Evolutionary conservation across 2,113 vertebrate genomes (phyloP), one percentile per base, ranked within the genome.

Genomic region (Salvelinus namaycush): DNA sequence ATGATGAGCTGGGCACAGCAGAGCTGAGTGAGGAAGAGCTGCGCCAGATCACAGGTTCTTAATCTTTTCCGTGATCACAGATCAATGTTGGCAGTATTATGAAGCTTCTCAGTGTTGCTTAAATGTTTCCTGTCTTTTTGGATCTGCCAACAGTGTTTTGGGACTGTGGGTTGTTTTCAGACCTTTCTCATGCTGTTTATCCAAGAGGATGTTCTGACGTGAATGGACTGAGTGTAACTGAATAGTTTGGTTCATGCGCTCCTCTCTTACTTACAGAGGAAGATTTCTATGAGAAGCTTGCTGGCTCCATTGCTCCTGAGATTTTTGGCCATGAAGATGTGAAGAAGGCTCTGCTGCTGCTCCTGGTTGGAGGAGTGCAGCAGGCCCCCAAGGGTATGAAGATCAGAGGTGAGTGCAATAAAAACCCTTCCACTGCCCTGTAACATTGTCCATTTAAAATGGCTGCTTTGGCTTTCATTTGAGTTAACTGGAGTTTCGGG

Each of bases 301-400:
- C 97, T 0, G 92, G 95, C 0, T 98, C 97, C 0, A 98, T 98
- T 0, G 97, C 96, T 0, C 97, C 97, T 0, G 97, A 98, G 90
- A 98, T 99, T 77, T 99, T 95, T 0, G 97, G 97, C 3, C 96
- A 97, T 0, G 96, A 98, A 78, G 97, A 99, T 0, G 97, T 99
- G 8, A 99, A 99, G 90, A 99, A 99, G 44, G 97, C 97, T 0
- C 91, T 98, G 62, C 92, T 99, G 14, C 91, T 99, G 34, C 86
- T 97, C 51, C 90, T 98, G 76, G 97, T 98, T 16, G 97, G 97
- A 0, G 97, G 97, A 0, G 96, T 98, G 11, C 91, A 97, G 69
- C 92, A 97, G 67, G 95, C 92, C 2, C 96, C 97, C 0, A 94
- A 92, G 1, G 97, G 97, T 79, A 97, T 99, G 97, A 96, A 94